Base-by-base conservation (phyloP, 2,113 vertebrate genomes). In the Urocolius indicus region DNA sequence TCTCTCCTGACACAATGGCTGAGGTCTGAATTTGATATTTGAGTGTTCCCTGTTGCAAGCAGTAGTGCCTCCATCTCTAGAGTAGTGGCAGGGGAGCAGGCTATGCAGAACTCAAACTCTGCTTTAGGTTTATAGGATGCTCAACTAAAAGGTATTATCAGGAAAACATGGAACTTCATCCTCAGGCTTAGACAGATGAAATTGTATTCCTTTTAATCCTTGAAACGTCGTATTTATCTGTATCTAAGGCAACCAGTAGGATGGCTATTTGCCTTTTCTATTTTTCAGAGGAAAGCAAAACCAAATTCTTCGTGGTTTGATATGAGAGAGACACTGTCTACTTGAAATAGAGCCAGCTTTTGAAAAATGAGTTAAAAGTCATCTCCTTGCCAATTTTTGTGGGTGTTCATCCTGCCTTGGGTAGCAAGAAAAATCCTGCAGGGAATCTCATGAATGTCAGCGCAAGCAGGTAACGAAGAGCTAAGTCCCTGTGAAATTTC, bases 371-470 rank as follows among this genome's bases (percentile, higher is more conserved):
- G 93, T 94, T 96, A 95, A 92, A 97, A 97, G 95, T 95, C 86
- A 89, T 92, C 93, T 96, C 93, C 83, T 93, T 93, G 93, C 95
- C 95, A 96, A 68, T 93, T 94, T 96, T 97, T 93, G 95, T 97
- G 95, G 95, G 96, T 96, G 96, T 97, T 97, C 94, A 96, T 96
- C 89, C 91, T 93, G 94, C 95, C 69, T 77, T 77, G 86, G 86
- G 83, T 87, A 93, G 91, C 94, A 96, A 94, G 93, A 96, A 95
- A 90, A 97, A 90, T 94, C 93, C 95, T 96, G 83, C 93, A 94
- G 93, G 95, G 93, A 95, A 90, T 83, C 88, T 95, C 92, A 79
- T 89, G 94, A 96, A 96, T 97, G 94, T 84, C 95, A 93, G 94
- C 27, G 65, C 86, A 84, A 93, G 83, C 96, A 97, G 96, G 96